phyloP scores from a whole-genome alignment of 2,888 invertebrate genomes.

The Tipula unca region DNA sequence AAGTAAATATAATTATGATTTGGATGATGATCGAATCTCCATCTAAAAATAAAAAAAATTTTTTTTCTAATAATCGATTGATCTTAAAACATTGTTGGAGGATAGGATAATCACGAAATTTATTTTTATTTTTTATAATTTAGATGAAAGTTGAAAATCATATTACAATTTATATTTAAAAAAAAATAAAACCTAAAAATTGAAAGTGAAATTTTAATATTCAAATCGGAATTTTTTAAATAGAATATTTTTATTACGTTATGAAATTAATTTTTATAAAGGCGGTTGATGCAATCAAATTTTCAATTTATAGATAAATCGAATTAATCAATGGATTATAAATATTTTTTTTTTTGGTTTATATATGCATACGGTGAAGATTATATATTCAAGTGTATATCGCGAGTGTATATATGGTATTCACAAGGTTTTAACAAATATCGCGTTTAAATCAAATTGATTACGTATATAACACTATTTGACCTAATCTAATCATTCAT shows the following conservation, averaged over 20 bases:
- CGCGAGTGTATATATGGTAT: not conserved
- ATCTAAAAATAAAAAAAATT: not conserved
- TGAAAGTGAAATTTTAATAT: conserved; percentile 4
- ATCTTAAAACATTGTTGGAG: conserved; percentile 1
- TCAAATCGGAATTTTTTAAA: not conserved
- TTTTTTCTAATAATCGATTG: not conserved
- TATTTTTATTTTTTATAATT: not conserved
- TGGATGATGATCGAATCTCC: not conserved
- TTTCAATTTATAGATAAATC: not conserved
- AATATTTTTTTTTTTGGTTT: not conserved
- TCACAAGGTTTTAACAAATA: not conserved
- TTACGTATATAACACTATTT: not conserved
- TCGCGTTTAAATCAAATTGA: not conserved
- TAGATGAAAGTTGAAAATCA: conserved; percentile 4
- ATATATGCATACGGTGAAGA: not conserved
- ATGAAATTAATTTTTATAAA: not conserved
- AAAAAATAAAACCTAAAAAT: not conserved
- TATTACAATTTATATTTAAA: not conserved
- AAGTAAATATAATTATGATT: not conserved
- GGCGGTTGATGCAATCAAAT: not conserved
- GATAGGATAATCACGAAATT: conserved; percentile 9
- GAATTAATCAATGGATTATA: conserved; percentile 1
- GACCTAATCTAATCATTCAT: conserved; percentile 8
- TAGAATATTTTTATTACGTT: not conserved
- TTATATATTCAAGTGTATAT: not conserved